A percentile compares a stretch with the other conserved stretches of the same genome.
Conservation (phyloP, 2,888 invertebrate genomes). For the Microplitis manilae region DNA sequence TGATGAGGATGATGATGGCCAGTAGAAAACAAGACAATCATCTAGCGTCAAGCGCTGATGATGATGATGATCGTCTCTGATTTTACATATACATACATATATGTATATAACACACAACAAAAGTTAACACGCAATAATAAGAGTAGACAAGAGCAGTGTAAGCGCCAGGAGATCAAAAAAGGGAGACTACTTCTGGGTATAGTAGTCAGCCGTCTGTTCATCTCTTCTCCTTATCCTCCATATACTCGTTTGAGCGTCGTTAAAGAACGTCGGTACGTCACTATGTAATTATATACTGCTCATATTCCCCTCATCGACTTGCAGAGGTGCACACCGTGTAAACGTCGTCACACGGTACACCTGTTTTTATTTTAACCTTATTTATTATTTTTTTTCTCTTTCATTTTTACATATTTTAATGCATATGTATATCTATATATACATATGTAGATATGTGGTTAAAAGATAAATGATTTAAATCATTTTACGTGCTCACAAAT, state of each 20-base stretch:
- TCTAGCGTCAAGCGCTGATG: conserved; percentile 12
- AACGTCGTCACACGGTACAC: conserved; percentile 36
- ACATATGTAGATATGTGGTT: too few relatives aligned
- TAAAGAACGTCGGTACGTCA: conserved; percentile 37
- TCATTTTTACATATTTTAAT: not conserved
- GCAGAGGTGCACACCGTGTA: conserved; percentile 34
- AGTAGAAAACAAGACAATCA: conserved; percentile 18
- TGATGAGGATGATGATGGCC: conserved; percentile 19
- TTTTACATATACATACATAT: not conserved
- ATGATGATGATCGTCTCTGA: not conserved
- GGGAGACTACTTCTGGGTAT: not conserved
- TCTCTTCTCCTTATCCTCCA: not conserved
- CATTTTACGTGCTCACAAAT: not conserved
- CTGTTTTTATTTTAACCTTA: conserved; percentile 19
- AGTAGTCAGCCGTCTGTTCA: conserved; percentile 14
- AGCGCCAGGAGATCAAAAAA: not conserved
- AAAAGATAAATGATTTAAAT: not conserved
- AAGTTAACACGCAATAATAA: conserved; percentile 13
- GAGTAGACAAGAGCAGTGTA: not conserved
- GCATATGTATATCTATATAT: too few relatives aligned
- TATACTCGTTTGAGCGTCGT: conserved; percentile 32
- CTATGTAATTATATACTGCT: conserved; percentile 36
- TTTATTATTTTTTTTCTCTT: not conserved
- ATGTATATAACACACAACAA: not conserved
- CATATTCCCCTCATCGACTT: conserved; percentile 20